Base-by-base conservation (phyloP, 2,797 vertebrate genomes). In the Fundulus diaphanus region DNA sequence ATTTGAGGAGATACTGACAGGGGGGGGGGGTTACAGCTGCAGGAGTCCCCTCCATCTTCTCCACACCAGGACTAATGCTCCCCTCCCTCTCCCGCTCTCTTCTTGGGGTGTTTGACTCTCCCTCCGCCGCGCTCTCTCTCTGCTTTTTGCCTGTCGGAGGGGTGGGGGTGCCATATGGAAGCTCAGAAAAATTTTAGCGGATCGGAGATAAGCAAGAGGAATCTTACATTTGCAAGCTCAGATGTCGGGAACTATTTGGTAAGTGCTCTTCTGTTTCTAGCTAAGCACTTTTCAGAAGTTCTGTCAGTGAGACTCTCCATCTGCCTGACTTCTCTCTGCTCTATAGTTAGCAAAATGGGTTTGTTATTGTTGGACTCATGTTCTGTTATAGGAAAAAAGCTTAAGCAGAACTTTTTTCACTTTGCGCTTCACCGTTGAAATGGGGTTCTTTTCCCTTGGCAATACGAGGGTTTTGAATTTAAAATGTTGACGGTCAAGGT, bases 11-110 rank as follows among this genome's bases (percentile, higher is more conserved):
- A 92, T 91, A 92, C 85, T 90, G 91, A 90, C 85, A 90, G 88
- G 95, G 96, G 95, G 96, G 90, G 87, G 95, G 96, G 92, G 94
- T 96, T 96, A 96, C 96, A 96, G 96, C 97, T 95, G 96, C 96
- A 96, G 94, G 77, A 93, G 94, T 94, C 94, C 90, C 93, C 93
- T 95, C 90, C 90, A 90, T 92, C 91, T 84, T 92, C 91, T 82
- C 88, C 72, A 87, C 84, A 84, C 81, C 79, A 85, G 90, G 88
- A 91, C 87, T 87, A 91, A 87, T 76, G 66, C 77, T 73, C 70
- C 76, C 72, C 77, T 54, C 61, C 61, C 35, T 27, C 73, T 70
- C 75, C 76, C 59, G 11, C 63, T 81, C 73, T 42, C 82, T 69
- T 44, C 29, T 70, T 77, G 63, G 77, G 33, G 75, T 77, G 74